Conservation (phyloP, 1,140 invertebrate genomes). For the Cecropterus lyciades region DNA sequence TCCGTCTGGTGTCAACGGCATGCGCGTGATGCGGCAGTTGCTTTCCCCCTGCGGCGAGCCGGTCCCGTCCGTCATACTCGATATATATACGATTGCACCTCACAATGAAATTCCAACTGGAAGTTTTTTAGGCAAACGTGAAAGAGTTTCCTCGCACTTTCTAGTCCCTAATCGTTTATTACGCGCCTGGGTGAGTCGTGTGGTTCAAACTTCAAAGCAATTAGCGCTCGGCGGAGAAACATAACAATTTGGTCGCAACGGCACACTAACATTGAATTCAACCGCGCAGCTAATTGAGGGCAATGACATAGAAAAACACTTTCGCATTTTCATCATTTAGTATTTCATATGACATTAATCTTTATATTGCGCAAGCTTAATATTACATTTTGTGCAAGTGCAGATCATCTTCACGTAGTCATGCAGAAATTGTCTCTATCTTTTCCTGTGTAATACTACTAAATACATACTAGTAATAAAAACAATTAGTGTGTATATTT, state of each 20-base stretch:
- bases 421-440: not conserved
- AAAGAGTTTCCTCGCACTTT: constrained; percentile 53
- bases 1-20: constrained; percentile 71
- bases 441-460: no score
- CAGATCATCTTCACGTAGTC: not conserved
- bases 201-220: constrained; percentile 38
- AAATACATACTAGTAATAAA: no score
- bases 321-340: constrained; percentile 42
- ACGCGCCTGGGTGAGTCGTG: constrained; percentile 42
- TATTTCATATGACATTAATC: not conserved
- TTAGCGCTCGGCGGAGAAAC: constrained; percentile 51
- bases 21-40: constrained; percentile 60
- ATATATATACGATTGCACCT: constrained; percentile 45
- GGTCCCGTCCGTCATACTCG: constrained; percentile 50
- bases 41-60: constrained; percentile 64
- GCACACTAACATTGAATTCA: constrained; percentile 51
- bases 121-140: constrained; percentile 12
- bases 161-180: constrained; percentile 50
- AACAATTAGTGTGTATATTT: no score
- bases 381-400: not conserved
- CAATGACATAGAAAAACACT: constrained; percentile 35
- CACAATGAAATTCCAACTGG: constrained; percentile 43
- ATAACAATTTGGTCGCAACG: constrained; percentile 53
- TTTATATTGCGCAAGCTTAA: constrained; percentile 18
- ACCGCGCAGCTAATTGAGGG: constrained; percentile 48